These are phyloP conservation scores for Pristionchus fissidentatus DNA, from an alignment of 2,888 invertebrate species.

Conservation along the genomic window DNA sequence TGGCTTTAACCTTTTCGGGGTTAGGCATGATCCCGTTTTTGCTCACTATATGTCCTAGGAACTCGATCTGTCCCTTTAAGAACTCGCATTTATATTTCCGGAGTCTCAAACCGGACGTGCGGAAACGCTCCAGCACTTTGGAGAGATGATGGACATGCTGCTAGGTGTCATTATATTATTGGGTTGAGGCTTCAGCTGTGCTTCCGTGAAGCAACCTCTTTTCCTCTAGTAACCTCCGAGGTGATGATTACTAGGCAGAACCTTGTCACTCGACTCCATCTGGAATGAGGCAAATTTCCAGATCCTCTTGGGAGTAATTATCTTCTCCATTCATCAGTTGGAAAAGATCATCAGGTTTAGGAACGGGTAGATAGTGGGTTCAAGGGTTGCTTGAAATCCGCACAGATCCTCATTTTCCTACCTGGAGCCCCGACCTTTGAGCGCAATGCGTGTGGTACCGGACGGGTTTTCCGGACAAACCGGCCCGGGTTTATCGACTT, in stretches of 20 bases:
- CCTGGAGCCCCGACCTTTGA: no score
- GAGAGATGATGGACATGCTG: conserved; percentile 55
- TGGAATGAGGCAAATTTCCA: conserved; percentile 50
- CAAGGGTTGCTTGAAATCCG: no score
- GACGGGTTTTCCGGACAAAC: no score
- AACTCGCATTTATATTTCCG: conserved; percentile 65
- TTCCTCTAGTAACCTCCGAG: conserved; percentile 39
- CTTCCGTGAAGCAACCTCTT: conserved; percentile 50
- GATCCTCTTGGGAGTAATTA: no score
- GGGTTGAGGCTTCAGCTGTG: conserved; percentile 52
- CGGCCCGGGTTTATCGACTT: conserved; percentile 42
- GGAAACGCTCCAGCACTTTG: conserved; percentile 56
- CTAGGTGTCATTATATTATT: conserved; percentile 44
- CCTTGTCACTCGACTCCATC: conserved; percentile 48
- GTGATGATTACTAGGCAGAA: conserved; percentile 31
- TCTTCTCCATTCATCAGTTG: no score
- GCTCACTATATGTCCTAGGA: conserved; percentile 64
- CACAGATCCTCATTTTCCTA: no score
- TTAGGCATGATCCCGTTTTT: conserved; percentile 58
- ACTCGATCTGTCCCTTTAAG: conserved; percentile 56
- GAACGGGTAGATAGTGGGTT: no score
- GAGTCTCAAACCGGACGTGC: conserved; percentile 55
- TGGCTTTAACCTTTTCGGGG: conserved; percentile 62
- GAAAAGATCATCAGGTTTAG: no score
- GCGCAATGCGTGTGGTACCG: no score